Evolutionary conservation across 2,113 vertebrate species (phyloP).

Genomic region (Calidris pygmaea): DNA sequence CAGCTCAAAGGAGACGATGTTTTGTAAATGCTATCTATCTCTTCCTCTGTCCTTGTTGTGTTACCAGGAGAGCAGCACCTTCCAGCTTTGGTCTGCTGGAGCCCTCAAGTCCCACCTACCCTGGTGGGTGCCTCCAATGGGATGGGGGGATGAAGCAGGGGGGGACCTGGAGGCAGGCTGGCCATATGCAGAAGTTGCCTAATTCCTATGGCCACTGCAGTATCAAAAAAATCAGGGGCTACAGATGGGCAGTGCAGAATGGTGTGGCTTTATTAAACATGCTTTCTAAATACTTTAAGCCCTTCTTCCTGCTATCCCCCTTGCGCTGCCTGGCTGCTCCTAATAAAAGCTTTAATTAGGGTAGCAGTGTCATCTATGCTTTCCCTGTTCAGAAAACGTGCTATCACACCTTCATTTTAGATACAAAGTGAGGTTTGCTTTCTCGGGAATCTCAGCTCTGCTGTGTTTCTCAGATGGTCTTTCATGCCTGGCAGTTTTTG

Average conservation of each 20-base stretch:
- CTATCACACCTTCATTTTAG: not conserved
- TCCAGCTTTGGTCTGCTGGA: not conserved
- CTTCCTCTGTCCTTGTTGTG: not conserved
- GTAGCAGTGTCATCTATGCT: not conserved
- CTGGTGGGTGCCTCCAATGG: not conserved
- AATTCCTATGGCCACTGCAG: not conserved
- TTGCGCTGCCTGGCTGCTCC: not conserved
- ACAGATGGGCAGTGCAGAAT: not conserved
- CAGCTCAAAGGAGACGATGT: not conserved
- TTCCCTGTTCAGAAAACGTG: not conserved
- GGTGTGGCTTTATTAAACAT: not conserved
- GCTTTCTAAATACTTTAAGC: not conserved
- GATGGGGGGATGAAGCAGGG: not conserved
- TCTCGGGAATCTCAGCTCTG: not conserved
- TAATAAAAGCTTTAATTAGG: not conserved
- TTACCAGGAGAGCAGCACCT: not conserved
- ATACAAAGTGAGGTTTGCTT: not conserved
- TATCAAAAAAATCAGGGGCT: not conserved
- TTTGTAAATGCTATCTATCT: not conserved
- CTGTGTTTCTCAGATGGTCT: not conserved
- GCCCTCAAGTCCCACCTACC: not conserved
- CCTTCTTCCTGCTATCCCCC: not conserved
- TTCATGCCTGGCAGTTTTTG: not conserved
- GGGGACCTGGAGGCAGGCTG: not conserved
- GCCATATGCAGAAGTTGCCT: not conserved